Conservation (phyloP, 2,113 vertebrate genomes). For the Macrotis lagotis region DNA sequence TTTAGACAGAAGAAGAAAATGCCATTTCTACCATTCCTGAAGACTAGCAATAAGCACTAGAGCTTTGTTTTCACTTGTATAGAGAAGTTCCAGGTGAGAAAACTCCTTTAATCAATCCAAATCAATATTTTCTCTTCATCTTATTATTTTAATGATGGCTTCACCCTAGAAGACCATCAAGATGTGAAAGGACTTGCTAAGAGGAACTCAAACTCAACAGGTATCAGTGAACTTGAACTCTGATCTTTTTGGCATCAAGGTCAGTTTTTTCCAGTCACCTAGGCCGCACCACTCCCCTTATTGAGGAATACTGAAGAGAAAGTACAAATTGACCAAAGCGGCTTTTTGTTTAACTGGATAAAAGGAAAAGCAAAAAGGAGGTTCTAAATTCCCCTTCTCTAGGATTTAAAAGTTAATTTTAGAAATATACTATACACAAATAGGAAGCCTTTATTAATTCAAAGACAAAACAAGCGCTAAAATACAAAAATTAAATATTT, state of each 20-base stretch:
- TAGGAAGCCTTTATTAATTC: background rate
- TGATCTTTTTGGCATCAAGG: background rate
- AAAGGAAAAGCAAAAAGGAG: background rate
- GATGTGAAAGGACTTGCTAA: background rate
- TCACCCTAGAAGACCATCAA: too few relatives aligned
- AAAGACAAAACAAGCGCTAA: background rate
- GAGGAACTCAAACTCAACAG: background rate
- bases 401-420: conserved; percentile 9
- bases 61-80: background rate
- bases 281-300: background rate
- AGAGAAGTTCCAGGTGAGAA: background rate
- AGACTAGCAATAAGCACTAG: background rate
- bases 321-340: background rate
- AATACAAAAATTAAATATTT: background rate
- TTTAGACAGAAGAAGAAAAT: background rate
- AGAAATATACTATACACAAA: background rate
- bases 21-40: background rate
- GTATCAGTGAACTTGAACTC: background rate
- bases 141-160: background rate
- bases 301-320: conserved; percentile 16
- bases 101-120: background rate
- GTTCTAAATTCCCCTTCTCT: background rate
- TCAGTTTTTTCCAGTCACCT: too few relatives aligned
- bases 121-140: background rate
- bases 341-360: background rate